Evolutionary conservation across 2,888 invertebrate species (phyloP), one percentile per base, ranked within the genome.

Genomic region (Ceraclea dissimilis): DNA sequence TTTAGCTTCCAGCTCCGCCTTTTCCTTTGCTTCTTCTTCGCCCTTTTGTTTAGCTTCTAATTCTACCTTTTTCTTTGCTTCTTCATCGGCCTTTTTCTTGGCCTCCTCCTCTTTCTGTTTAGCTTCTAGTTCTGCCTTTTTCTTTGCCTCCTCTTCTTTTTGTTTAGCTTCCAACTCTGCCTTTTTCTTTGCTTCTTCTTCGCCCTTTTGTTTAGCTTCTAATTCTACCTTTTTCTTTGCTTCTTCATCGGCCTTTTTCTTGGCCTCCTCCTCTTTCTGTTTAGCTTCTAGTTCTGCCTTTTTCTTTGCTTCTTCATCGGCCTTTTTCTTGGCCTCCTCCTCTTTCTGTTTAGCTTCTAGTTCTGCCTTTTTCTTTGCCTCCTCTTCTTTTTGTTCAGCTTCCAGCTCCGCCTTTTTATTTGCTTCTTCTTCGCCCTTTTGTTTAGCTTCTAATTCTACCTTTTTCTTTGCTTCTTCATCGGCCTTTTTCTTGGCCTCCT

Each of bases 1-100:
- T 43, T 62, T 66, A 54, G 64, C 65, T 59, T 65, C 63, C 19
- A 39, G 18, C 49, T 55, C 50, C 46, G 50, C 8, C 39, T 49
- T 18, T 22, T 34, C 13, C 39, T 50, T 18, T 49, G 51, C 48
- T 22, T 21, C 34, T 53, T 60, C 51, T 20, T 33, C 49, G 16
- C 16, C 34, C 13, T 48, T 49, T 47, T 52, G 22, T 18, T 10
- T 20, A 18, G 18, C 43, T 49, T 52, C 52, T 31, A 51, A 39
- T 19, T 50, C 52, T 10, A 13, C 26, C 2, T 56, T 33, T 60
- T 74, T 71, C 62, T 70, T 73, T 26, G 69, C 66, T 43, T 59
- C 33, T 33, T 59, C 47, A 1, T 33, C 66, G 50, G 69, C 68
- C 56, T 57, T 59, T 43, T 43, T 10, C 34, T n/a, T n/a, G n/a